Evolutionary conservation across 2,797 vertebrate species (phyloP).

Genomic region (Threskiornis aethiopicus): DNA sequence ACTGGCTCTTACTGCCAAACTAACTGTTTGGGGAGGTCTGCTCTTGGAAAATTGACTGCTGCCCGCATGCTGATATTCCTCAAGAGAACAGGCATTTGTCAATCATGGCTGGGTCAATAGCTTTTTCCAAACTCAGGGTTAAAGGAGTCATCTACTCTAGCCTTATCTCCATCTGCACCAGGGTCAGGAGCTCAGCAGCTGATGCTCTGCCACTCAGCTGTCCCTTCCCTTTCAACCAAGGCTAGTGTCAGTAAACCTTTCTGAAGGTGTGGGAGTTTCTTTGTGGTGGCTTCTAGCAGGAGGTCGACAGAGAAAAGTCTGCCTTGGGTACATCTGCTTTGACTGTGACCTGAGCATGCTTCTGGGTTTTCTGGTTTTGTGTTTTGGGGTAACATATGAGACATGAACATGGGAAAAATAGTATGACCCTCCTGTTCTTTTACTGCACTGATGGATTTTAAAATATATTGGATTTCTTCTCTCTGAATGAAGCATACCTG

Average conservation of each 20-base stretch:
- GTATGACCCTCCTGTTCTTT: neutral
- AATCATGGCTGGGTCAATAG: neutral
- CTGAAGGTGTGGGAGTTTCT: neutral
- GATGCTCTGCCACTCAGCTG: neutral
- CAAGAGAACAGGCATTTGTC: slow-evolving; percentile 9
- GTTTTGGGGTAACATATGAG: neutral
- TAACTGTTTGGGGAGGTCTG: neutral
- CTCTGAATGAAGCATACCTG: neutral
- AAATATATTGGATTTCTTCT: neutral
- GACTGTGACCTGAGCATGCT: neutral
- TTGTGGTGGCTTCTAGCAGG: neutral
- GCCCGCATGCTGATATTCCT: neutral
- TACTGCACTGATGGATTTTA: neutral
- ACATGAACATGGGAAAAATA: neutral
- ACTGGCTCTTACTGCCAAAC: neutral
- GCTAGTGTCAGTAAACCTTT: neutral
- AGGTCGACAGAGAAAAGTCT: neutral
- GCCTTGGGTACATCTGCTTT: neutral
- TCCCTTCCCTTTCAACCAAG: neutral
- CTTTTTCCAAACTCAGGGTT: neutral
- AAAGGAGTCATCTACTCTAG: neutral
- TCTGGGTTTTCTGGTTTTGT: neutral
- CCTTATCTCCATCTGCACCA: neutral
- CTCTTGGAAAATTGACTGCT: neutral
- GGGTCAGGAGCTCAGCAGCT: neutral